Conservation (phyloP, 2,113 vertebrate species). For the Craseonycteris thonglongyai region DNA sequence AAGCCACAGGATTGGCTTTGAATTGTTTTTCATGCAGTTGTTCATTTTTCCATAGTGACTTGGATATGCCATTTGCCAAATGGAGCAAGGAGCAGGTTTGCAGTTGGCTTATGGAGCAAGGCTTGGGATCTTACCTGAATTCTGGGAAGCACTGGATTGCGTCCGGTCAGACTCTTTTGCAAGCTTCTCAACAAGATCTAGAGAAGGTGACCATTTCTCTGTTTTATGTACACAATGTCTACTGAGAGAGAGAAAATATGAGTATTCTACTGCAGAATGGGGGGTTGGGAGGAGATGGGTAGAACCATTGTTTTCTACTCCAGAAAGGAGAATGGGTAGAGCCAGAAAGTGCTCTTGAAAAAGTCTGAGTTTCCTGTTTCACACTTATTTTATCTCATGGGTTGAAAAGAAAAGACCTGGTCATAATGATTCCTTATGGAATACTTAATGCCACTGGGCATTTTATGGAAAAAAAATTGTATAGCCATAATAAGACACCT, state of each 20-base stretch:
- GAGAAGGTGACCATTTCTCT: constrained; percentile 86
- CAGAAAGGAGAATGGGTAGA: neutral
- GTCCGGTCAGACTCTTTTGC: constrained; percentile 94
- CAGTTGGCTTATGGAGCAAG: constrained; percentile 94
- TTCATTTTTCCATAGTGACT: constrained; percentile 79
- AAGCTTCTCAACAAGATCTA: constrained; percentile 95
- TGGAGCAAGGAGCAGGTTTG: constrained; percentile 98
- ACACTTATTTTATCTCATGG: neutral
- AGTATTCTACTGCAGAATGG: neutral
- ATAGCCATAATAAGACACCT: neutral
- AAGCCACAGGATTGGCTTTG: neutral
- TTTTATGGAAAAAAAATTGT: constrained; percentile 1
- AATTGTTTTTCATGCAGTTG: neutral
- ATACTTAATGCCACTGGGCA: neutral
- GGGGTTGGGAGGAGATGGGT: no score
- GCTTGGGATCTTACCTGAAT: constrained; percentile 89
- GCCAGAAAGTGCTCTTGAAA: neutral
- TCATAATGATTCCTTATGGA: neutral
- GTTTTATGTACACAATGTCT: neutral
- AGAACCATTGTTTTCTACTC: neutral
- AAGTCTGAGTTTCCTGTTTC: neutral
- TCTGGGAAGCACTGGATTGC: constrained; percentile 91
- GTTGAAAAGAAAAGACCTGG: neutral
- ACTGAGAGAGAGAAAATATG: neutral
- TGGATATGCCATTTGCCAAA: constrained; percentile 96